These are phyloP conservation scores for Saccostrea echinata DNA, from an alignment of 1,140 invertebrate species.

Conservation along the genomic window DNA sequence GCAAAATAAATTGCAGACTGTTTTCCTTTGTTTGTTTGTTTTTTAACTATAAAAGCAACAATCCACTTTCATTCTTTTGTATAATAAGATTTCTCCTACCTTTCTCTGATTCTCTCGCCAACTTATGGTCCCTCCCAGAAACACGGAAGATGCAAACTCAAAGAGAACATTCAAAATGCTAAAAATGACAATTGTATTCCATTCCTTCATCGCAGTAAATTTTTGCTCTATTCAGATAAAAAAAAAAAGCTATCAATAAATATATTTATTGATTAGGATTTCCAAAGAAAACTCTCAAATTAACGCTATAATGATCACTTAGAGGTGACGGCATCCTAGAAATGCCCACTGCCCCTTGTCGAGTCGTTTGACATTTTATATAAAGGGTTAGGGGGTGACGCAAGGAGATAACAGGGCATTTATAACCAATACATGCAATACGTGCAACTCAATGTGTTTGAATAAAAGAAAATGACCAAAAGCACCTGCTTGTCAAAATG, in stretches of 20 bases:
- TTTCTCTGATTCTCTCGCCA: not conserved
- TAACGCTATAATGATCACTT: not conserved
- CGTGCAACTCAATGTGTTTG: not conserved
- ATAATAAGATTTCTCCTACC: not conserved
- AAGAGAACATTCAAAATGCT: not conserved
- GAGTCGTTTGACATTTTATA: not conserved
- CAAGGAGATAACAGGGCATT: not conserved
- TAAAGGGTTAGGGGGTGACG: not conserved
- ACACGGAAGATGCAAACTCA: not conserved
- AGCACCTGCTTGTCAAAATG: not conserved
- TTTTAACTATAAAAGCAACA: too few species aligned
- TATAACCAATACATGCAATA: not conserved
- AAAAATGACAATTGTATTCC: not conserved
- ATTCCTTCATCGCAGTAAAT: not conserved
- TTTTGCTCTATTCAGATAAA: not conserved
- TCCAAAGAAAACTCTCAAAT: too few species aligned
- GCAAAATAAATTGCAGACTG: too few species aligned
- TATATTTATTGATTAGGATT: not conserved
- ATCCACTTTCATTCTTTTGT: too few species aligned
- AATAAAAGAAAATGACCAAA: not conserved
- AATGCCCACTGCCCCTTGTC: not conserved
- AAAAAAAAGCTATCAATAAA: not conserved
- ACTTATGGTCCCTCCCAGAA: constrained; percentile 3
- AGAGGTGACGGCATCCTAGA: not conserved
- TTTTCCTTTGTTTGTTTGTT: too few species aligned